Evolutionary conservation across 2,888 invertebrate genomes (phyloP).

Genomic region (Brachycybe producta): DNA sequence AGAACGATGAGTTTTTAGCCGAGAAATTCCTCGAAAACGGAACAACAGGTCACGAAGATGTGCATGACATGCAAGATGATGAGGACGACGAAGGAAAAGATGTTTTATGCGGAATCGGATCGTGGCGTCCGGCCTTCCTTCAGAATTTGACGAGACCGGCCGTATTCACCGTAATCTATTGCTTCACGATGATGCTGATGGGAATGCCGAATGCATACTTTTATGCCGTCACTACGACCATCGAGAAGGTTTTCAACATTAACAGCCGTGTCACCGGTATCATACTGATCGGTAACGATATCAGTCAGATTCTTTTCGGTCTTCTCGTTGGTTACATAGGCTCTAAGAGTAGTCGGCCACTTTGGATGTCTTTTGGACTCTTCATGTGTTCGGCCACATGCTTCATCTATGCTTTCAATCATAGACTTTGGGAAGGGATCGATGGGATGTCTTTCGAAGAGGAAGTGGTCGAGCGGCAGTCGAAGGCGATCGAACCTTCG

Average conservation of each 20-base stretch:
- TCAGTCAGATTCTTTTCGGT: constrained; percentile 54
- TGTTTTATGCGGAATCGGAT: constrained; percentile 17
- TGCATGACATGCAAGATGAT: no score
- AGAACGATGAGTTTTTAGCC: no score
- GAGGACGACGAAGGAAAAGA: no score
- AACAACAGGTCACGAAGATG: no score
- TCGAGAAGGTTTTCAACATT: constrained; percentile 17
- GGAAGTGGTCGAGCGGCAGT: no score
- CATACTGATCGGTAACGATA: constrained; percentile 58
- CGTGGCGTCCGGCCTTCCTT: constrained; percentile 16
- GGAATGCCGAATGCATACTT: constrained; percentile 18
- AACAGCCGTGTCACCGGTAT: constrained; percentile 40
- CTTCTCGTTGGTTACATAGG: constrained; percentile 54
- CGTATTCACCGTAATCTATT: constrained; percentile 4
- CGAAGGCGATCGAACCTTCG: no score
- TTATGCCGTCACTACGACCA: constrained; percentile 15
- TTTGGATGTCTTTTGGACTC: constrained; percentile 57
- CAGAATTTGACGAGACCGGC: constrained; percentile 13
- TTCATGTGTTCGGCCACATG: constrained; percentile 50
- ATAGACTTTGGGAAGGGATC: not conserved
- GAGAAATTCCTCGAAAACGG: no score
- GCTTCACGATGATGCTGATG: no score
- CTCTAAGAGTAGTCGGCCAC: constrained; percentile 54
- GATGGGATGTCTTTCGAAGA: no score
- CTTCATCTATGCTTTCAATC: constrained; percentile 42